Conservation (phyloP, 35 echinoderm and acorn worm species). For the Patiria miniata region DNA sequence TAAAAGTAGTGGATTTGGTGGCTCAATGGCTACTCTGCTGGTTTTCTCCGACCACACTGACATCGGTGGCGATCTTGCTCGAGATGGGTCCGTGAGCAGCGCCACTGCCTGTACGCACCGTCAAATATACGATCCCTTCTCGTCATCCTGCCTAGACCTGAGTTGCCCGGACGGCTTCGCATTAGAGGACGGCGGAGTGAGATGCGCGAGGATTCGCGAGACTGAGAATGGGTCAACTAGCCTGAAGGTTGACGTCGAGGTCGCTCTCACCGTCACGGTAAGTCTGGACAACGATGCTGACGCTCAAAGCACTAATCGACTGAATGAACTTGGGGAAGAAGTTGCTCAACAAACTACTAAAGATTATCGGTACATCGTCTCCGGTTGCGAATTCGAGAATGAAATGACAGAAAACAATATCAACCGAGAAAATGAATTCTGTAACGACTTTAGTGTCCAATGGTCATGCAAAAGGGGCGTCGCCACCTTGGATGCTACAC, state of each 20-base stretch:
- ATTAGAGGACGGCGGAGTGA: not conserved
- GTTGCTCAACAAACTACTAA: not conserved
- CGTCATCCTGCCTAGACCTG: not conserved
- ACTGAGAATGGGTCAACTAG: not conserved
- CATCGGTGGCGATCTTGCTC: too few relatives aligned
- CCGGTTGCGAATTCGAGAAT: not conserved
- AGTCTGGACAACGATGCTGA: not conserved
- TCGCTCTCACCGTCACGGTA: not conserved
- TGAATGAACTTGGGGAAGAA: not conserved
- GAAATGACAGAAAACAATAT: not conserved
- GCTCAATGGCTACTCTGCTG: not conserved
- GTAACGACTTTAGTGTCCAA: not conserved
- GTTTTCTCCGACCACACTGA: slow-evolving; percentile 7
- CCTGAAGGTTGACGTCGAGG: not conserved
- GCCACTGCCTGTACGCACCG: not conserved
- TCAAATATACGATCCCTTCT: not conserved
- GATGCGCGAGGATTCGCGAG: not conserved
- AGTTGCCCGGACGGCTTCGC: not conserved
- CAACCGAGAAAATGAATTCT: not conserved
- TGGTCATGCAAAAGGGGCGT: not conserved
- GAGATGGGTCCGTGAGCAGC: too few relatives aligned
- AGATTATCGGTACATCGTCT: not conserved
- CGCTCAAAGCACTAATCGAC: too few relatives aligned
- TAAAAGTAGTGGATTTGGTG: not conserved
- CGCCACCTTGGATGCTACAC: too few relatives aligned